A percentile compares a stretch with the other conserved stretches of the same genome.
These are phyloP conservation scores for Coracopsis vasa DNA, from an alignment of 2,113 vertebrate species.

Conservation along the genomic window DNA sequence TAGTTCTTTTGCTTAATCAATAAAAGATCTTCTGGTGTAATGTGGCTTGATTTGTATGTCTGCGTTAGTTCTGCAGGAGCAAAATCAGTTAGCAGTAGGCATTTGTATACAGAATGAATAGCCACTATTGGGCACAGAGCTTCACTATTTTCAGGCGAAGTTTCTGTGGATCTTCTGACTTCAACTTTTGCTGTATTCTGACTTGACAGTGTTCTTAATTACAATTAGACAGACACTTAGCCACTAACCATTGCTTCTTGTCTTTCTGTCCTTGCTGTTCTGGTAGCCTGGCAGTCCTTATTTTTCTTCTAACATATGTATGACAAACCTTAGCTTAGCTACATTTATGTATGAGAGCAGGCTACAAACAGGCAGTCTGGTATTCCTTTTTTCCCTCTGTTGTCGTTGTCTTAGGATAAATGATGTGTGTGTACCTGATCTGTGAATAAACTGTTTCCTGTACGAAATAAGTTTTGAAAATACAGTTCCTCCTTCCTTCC, in stretches of 20 bases:
- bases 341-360: not conserved
- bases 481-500: not conserved
- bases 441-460: constrained; percentile 32
- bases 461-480: constrained; percentile 13
- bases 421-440: not conserved
- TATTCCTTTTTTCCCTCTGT: not conserved
- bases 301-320: not conserved
- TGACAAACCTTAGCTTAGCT: not conserved
- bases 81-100: not conserved
- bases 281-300: not conserved
- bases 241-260: not conserved
- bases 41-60: not conserved
- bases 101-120: not conserved
- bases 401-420: not conserved
- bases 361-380: not conserved
- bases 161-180: not conserved
- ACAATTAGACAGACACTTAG: not conserved
- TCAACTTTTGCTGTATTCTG: not conserved
- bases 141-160: not conserved
- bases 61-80: not conserved
- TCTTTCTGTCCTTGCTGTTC: not conserved
- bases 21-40: not conserved
- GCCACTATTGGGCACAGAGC: rapidly evolving
- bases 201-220: not conserved
- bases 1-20: not conserved